Base-by-base conservation (phyloP, 2,113 vertebrate species). In the Toxostoma redivivum region DNA sequence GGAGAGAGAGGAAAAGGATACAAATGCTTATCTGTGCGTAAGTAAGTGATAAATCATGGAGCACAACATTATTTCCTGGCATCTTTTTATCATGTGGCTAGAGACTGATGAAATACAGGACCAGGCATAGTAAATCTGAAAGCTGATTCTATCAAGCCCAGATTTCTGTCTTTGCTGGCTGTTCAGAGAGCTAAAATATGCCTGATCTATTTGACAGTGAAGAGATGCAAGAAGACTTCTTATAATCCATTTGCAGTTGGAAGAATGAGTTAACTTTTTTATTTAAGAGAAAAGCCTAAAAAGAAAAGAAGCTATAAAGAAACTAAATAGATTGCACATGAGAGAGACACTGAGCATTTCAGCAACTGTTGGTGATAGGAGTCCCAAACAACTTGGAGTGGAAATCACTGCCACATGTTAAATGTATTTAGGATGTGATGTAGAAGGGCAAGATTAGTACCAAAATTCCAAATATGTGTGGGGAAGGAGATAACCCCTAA, bases 351-450 rank as follows among this genome's bases (percentile, higher is more conserved):
- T 1, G 4, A 83, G 70, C 35, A 27, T 66, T 92, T 86, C 31
- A 40, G 65, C 44, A 90, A 71, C 85, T 90, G 38, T 22, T 86
- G 85, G 56, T 88, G 89, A 71, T 9, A 67, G 37, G 77, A 74
- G 40, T 54, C 72, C 44, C 76, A 88, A 88, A 61, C 40, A 95
- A 45, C 47, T 92, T 35, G 56, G 64, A 88, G 69, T 96, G 82
- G 69, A 96, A 97, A 96, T 95, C 85, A 92, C 82, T 94, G 90
- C 93, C 95, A 96, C 82, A 90, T 96, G 93, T 93, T 96, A 90
- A 93, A 88, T 24, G 60, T 86, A 90, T 96, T 94, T 86, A 95
- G 90, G 90, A 94, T 90, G 93, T 88, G 95, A 90, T 95, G 37
- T 81, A 95, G 80, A 90, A 94, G 76, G 66, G 58, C 58, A 94